A percentile compares a stretch with the other conserved stretches of the same genome.
These are phyloP conservation scores for Meiosimyza decipiens DNA, from an alignment of 2,888 invertebrate species.

Conservation along the genomic window DNA sequence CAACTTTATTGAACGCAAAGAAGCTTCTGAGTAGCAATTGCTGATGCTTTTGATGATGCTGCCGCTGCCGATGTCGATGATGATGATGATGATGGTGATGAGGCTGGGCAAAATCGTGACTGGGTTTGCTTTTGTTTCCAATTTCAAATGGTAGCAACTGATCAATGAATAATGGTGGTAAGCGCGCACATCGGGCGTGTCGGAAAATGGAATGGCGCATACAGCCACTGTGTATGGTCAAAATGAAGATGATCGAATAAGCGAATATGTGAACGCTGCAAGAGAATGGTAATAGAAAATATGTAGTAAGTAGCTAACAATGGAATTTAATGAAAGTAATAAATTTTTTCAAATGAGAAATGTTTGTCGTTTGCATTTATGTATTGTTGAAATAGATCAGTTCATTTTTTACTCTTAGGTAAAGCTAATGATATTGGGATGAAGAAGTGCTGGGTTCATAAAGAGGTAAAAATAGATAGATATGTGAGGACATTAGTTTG, in stretches of 20 bases:
- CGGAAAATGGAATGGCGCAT: background rate
- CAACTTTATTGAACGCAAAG: background rate
- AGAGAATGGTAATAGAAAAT: no score
- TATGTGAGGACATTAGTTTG: no score
- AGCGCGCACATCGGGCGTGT: constrained; percentile 1
- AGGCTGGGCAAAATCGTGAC: constrained; percentile 24
- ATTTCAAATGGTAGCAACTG: constrained; percentile 24
- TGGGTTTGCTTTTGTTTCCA: constrained; percentile 17
- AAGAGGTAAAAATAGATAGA: no score
- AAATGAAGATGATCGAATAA: constrained; percentile 4
- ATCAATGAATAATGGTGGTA: constrained; percentile 28
- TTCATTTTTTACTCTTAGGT: no score
- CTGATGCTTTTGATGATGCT: constrained; percentile 1
- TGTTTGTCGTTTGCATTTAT: no score
- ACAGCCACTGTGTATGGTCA: background rate
- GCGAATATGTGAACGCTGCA: background rate
- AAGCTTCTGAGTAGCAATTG: background rate
- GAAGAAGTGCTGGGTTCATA: no score
- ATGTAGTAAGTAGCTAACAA: no score
- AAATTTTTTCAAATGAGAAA: no score
- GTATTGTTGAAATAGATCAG: no score
- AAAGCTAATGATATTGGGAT: no score
- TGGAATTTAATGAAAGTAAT: no score
- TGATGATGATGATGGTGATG: constrained; percentile 17
- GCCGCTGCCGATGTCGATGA: constrained; percentile 1